Evolutionary conservation across 2,888 invertebrate genomes (phyloP).

Genomic region (Pristionchus mayeri): DNA sequence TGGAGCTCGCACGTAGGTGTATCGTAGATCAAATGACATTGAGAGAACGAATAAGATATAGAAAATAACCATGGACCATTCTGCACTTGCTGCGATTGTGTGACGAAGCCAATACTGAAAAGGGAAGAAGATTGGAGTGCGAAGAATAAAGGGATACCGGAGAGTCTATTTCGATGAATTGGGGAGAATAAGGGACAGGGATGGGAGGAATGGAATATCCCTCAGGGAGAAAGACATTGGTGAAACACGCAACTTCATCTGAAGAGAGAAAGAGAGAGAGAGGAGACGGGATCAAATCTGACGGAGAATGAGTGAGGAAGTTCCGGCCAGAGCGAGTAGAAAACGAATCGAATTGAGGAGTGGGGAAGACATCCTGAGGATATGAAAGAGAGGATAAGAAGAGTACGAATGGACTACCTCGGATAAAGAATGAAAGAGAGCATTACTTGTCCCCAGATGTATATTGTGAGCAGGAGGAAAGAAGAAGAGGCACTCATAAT

Average conservation of each 20-base stretch:
- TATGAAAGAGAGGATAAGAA: neutral
- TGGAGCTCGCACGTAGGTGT: constrained; percentile 34
- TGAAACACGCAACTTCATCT: constrained; percentile 7
- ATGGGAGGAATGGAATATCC: neutral
- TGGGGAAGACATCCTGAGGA: constrained; percentile 21
- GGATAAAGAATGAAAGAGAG: constrained; percentile 25
- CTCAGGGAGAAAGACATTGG: neutral
- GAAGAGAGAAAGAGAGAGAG: neutral
- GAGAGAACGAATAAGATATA: constrained; percentile 13
- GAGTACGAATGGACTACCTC: neutral
- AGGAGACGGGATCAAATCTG: neutral
- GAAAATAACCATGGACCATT: constrained; percentile 43
- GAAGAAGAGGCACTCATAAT: neutral
- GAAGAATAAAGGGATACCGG: neutral
- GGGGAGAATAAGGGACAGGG: neutral
- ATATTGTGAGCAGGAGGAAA: neutral
- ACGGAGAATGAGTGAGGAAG: neutral
- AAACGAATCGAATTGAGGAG: constrained; percentile 22
- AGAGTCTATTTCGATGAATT: neutral
- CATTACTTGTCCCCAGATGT: constrained; percentile 32
- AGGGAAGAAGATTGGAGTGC: neutral
- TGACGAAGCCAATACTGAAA: constrained; percentile 18
- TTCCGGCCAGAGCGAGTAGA: neutral
- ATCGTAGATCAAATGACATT: constrained; percentile 38
- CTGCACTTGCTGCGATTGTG: constrained; percentile 14